Conservation (phyloP, 2,113 vertebrate species). For the Chauna torquata region DNA sequence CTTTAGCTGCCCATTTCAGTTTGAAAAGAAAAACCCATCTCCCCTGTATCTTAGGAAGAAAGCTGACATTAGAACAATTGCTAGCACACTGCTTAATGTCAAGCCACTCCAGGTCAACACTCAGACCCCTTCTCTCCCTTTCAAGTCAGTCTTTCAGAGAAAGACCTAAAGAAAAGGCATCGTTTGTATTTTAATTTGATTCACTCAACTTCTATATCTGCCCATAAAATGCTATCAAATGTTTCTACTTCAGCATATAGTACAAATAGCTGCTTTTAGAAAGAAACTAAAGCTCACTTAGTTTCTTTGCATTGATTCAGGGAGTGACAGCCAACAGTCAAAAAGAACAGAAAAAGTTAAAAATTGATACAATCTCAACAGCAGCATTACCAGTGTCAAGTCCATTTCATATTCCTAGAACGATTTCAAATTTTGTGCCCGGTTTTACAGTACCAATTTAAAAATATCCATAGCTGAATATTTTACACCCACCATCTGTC, state of each 20-base stretch:
- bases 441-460: not conserved
- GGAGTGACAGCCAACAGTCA: not conserved
- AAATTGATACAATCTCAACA: not conserved
- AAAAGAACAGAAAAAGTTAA: not conserved
- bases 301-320: not conserved
- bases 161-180: not conserved
- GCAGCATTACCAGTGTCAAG: not conserved
- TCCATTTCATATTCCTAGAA: not conserved
- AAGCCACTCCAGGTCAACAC: constrained; percentile 32
- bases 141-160: not conserved
- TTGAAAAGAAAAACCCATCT: not conserved
- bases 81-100: not conserved
- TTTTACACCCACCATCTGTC: not conserved
- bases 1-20: constrained; percentile 6
- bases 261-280: not conserved
- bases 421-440: not conserved
- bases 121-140: not conserved
- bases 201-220: not conserved
- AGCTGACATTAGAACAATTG: constrained; percentile 20
- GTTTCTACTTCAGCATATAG: not conserved
- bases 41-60: constrained; percentile 9
- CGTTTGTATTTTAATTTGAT: not conserved
- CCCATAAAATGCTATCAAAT: not conserved
- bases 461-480: not conserved
- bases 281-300: not conserved